These are phyloP conservation scores for Anoplolepis gracilipes DNA, from an alignment of 1,140 invertebrate species.

Conservation along the genomic window DNA sequence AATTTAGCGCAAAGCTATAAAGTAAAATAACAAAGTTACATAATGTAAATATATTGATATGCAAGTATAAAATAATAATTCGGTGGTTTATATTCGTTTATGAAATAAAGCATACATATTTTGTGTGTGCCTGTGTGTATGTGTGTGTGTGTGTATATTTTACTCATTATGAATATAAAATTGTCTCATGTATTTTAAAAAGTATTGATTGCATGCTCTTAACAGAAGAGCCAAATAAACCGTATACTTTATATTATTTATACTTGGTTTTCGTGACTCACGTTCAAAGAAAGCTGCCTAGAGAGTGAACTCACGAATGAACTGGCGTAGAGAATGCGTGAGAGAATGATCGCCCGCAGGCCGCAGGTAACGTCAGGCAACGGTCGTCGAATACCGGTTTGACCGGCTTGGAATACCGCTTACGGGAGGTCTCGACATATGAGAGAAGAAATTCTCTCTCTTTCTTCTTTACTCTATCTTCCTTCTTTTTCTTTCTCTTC, in stretches of 20 bases:
- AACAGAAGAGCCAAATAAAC: background rate
- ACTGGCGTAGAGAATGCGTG: constrained; percentile 33
- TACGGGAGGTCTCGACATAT: constrained; percentile 73
- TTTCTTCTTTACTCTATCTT: background rate
- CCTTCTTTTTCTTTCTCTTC: background rate
- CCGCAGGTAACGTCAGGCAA: constrained; percentile 68
- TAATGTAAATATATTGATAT: background rate
- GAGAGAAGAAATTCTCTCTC: constrained; percentile 38
- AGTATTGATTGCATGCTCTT: background rate
- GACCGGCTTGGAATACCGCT: constrained; percentile 74
- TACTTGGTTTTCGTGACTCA: background rate
- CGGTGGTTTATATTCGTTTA: background rate
- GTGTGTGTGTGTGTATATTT: no score
- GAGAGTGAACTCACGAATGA: constrained; percentile 23
- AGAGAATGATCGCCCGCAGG: constrained; percentile 60
- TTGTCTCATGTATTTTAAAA: background rate
- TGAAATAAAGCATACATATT: background rate
- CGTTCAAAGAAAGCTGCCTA: constrained; percentile 7
- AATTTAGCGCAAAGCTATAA: constrained; percentile 46
- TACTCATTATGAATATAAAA: background rate
- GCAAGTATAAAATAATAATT: constrained; percentile 41
- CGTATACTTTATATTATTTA: background rate
- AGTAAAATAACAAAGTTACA: constrained; percentile 40
- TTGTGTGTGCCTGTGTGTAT: no score
- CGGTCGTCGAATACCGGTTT: constrained; percentile 76